Conservation (phyloP, 2,797 vertebrate genomes). For the Sebastes cheni region DNA sequence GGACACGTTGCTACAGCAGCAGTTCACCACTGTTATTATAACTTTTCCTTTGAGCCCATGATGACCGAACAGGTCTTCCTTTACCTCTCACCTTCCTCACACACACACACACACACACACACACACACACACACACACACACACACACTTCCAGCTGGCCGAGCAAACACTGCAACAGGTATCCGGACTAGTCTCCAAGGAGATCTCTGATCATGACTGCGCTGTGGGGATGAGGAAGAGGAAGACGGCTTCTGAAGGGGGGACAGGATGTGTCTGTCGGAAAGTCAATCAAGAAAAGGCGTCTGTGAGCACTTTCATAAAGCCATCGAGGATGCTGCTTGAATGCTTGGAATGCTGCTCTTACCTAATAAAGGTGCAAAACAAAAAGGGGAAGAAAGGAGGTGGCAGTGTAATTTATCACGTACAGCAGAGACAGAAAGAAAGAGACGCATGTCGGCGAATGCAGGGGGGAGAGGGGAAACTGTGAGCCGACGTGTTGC, state of each 20-base stretch:
- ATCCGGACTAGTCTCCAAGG: slow-evolving; percentile 80
- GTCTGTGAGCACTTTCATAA: slow-evolving; percentile 58
- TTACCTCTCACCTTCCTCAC: slow-evolving; percentile 65
- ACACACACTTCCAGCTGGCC: slow-evolving; percentile 48
- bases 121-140: slow-evolving; percentile 22
- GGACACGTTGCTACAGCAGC: slow-evolving; percentile 34
- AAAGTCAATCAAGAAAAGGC: slow-evolving; percentile 72
- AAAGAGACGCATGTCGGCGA: not conserved
- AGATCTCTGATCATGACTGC: slow-evolving; percentile 52
- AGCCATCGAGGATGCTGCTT: slow-evolving; percentile 57
- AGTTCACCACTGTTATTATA: slow-evolving; percentile 53
- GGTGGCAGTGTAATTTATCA: slow-evolving; percentile 50
- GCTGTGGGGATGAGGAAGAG: slow-evolving; percentile 68
- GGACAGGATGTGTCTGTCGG: slow-evolving; percentile 74
- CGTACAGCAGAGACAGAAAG: slow-evolving; percentile 39
- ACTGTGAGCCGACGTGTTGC: not conserved
- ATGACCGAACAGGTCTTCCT: slow-evolving; percentile 66
- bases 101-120: slow-evolving; percentile 22
- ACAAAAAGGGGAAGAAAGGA: slow-evolving; percentile 42
- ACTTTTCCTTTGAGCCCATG: slow-evolving; percentile 58
- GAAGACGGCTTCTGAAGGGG: slow-evolving; percentile 62
- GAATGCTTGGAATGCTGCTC: slow-evolving; percentile 73
- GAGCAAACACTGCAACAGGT: slow-evolving; percentile 71
- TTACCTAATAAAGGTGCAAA: slow-evolving; percentile 55
- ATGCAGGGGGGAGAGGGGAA: not conserved